Conservation (phyloP, 2,888 invertebrate species). For the Drosophila incognita region DNA sequence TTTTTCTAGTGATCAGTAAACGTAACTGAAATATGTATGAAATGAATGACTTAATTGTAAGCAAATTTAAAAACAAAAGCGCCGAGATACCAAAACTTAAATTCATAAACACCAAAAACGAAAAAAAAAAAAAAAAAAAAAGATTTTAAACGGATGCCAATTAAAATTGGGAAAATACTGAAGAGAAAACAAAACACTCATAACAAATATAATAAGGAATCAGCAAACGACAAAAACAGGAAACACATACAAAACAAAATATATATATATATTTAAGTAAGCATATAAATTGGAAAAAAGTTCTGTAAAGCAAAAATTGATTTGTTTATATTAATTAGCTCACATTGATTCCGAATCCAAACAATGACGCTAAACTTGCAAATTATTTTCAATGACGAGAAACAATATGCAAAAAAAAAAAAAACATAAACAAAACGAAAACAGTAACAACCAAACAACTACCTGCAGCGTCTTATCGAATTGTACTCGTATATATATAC, state of each 20-base stretch:
- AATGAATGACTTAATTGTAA: conserved; percentile 66
- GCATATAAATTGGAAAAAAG: conserved; percentile 6
- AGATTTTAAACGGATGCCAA: conserved; percentile 76
- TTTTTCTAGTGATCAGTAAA: conserved; percentile 54
- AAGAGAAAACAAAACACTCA: conserved; percentile 12
- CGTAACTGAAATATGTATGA: conserved; percentile 30
- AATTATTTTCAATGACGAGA: conserved; percentile 20
- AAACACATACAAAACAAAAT: conserved; percentile 1
- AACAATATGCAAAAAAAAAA: conserved; percentile 22
- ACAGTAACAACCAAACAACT: conserved; percentile 71
- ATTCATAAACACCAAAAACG: conserved; percentile 40
- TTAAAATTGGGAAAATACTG: conserved; percentile 30
- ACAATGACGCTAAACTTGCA: conserved; percentile 40
- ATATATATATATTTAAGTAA: conserved; percentile 5
- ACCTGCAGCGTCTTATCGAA: conserved; percentile 64
- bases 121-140: conserved; percentile 44
- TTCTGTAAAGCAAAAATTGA: conserved; percentile 5
- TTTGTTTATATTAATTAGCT: conserved; percentile 26
- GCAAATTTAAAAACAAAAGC: conserved; percentile 39
- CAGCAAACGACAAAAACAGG: conserved; percentile 23
- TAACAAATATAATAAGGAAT: conserved; percentile 21
- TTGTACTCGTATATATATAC: conserved; percentile 49
- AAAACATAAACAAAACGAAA: conserved; percentile 32
- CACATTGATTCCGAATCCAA: conserved; percentile 40
- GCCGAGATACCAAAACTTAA: conserved; percentile 43